A percentile compares a stretch with the other conserved stretches of the same genome.
Evolutionary conservation across 2,888 invertebrate species (phyloP).

Genomic region (Napeogenes sylphis): DNA sequence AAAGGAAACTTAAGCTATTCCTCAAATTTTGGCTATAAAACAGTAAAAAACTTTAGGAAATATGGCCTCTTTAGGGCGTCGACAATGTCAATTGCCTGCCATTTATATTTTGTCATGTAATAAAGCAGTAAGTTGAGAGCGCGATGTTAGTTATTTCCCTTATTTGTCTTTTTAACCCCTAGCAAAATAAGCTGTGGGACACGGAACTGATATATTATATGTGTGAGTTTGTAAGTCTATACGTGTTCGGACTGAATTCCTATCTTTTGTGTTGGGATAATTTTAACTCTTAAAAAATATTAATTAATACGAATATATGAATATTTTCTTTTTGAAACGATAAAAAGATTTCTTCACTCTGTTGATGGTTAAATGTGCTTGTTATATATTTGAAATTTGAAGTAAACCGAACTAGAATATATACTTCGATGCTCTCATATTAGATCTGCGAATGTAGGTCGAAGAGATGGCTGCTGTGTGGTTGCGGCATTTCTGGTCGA

Average conservation of each 20-base stretch:
- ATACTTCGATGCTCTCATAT: conserved; percentile 6
- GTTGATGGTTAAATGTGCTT: background rate
- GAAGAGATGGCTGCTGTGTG: conserved; percentile 3
- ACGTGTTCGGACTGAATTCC: no score
- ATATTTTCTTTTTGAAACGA: no score
- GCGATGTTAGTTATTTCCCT: conserved; percentile 23
- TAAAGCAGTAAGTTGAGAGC: conserved; percentile 26
- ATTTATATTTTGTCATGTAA: conserved; percentile 23
- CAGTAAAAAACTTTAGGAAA: conserved; percentile 22
- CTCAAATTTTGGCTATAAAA: conserved; percentile 28
- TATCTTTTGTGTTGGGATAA: no score
- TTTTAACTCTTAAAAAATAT: no score
- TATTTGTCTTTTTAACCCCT: conserved; percentile 8
- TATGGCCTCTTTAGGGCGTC: conserved; percentile 22
- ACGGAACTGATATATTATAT: background rate
- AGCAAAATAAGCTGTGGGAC: background rate
- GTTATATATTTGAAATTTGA: background rate
- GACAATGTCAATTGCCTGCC: conserved; percentile 26
- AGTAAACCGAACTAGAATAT: conserved; percentile 2
- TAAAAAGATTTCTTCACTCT: background rate
- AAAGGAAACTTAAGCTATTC: conserved; percentile 30
- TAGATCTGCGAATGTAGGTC: conserved; percentile 7
- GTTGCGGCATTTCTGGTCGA: conserved; percentile 6
- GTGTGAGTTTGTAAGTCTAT: background rate
- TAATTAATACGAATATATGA: no score